phyloP scores from a whole-genome alignment of 2,113 vertebrate genomes.

The Psittacus erithacus region DNA sequence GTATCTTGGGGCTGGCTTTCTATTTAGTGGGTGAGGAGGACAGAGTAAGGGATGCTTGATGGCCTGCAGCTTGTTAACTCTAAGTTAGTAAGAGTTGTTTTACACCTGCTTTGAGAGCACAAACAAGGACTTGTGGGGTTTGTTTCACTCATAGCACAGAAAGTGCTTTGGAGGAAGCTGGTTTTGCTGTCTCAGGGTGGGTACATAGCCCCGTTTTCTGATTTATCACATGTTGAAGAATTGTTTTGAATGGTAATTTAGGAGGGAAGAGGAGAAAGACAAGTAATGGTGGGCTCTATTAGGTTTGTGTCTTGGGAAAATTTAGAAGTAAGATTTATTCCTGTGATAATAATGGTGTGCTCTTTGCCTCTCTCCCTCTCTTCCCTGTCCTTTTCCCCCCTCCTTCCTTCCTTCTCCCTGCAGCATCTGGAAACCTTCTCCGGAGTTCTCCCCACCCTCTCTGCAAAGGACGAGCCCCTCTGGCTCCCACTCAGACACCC shows the following conservation, averaged over 20 bases:
- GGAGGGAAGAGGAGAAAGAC: background rate
- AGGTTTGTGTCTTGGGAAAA: background rate
- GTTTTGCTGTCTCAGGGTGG: background rate
- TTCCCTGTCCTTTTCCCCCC: background rate
- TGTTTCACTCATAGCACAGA: background rate
- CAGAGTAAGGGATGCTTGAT: background rate
- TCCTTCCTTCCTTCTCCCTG: constrained; percentile 3
- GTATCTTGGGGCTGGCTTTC: background rate
- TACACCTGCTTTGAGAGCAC: background rate
- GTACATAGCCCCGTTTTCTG: background rate
- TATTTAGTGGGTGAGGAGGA: background rate
- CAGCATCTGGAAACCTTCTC: constrained; percentile 77
- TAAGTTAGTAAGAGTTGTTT: background rate
- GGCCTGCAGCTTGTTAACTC: background rate
- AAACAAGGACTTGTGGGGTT: background rate
- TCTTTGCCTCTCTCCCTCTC: background rate
- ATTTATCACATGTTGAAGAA: background rate
- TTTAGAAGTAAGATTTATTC: background rate
- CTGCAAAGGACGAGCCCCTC: constrained; percentile 82
- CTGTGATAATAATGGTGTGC: background rate
- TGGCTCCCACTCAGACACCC: constrained; percentile 91
- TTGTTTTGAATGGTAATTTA: background rate
- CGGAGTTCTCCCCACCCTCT: constrained; percentile 63
- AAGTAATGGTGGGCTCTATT: background rate
- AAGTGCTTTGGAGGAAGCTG: background rate